Conservation (phyloP, 2,113 vertebrate genomes). For the Bos taurus region DNA sequence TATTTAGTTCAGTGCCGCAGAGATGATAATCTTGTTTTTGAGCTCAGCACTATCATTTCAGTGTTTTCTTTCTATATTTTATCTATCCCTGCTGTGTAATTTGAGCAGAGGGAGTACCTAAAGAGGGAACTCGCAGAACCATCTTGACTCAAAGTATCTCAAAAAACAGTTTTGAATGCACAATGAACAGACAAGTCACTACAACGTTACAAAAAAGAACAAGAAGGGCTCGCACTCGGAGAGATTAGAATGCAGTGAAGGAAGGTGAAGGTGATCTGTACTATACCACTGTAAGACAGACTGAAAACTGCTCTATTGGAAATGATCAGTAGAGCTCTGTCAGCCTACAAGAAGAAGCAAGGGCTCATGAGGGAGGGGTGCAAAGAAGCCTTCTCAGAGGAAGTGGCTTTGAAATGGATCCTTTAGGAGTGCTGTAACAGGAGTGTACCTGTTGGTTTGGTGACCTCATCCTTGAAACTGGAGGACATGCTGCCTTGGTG, state of each 20-base stretch:
- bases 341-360: not conserved
- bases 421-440: not conserved
- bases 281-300: not conserved
- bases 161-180: not conserved
- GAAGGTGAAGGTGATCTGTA: not conserved
- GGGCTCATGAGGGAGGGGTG: not conserved
- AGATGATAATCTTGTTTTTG: conserved; percentile 32
- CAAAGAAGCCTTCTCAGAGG: not conserved
- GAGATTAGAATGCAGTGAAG: not conserved
- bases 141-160: not conserved
- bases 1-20: not conserved
- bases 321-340: not conserved
- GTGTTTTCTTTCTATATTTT: conserved; percentile 16
- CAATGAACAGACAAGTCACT: not conserved
- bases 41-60: conserved; percentile 1
- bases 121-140: not conserved
- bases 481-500: not conserved
- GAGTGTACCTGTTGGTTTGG: not conserved
- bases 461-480: not conserved
- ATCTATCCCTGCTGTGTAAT: not conserved
- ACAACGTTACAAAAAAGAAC: not conserved
- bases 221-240: not conserved
- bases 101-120: not conserved
- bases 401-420: not conserved
- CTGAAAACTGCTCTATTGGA: not conserved